Evolutionary conservation across 2,888 invertebrate genomes (phyloP), one percentile per base, ranked within the genome.

Genomic region (Microplitis deprimator): DNA sequence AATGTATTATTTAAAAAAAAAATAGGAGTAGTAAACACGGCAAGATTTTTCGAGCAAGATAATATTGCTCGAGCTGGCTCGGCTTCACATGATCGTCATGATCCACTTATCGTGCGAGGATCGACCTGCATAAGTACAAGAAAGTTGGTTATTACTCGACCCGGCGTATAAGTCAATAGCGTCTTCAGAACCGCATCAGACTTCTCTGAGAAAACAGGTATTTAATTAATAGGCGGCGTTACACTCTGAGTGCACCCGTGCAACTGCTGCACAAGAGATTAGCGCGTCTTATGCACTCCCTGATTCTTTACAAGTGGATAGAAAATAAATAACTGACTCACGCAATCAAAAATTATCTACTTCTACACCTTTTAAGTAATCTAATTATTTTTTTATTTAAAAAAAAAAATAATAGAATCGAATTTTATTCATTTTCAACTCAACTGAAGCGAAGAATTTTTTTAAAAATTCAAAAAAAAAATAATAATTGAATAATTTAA

Each of bases 151-250:
- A 70, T 70, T 70, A 70, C 60, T 59, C 70, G 59, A 60, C 70
- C 60, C 20, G 29, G 59, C 10, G 38, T n/a, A 60, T 60, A 60
- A 70, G 61, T 70, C 60, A 70, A 68, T 62, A 64, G 64, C 65
- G 68, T 50, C 50, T 50, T 50, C 50, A 13, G 50, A 50, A 13
- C 13, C 50, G 10, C 50, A 50, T 50, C 50, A 50, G 50, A 50
- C 50, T 67, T 38, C 61, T 62, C 20, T 13, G 8, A 68, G 72
- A 68, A 29, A 76, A 76, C 61, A 67, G 72, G 72, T 72, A 76
- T 73, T 73, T 76, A 76, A 76, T 76, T 76, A 76, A 76, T 76
- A 76, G 76, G 76, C 76, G 76, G 76, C 61, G 40, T 39, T 62
- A n/a, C 16, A 50, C 29, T 62, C 16, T 68, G 40, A 61, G 71